phyloP scores from a whole-genome alignment of 1,140 invertebrate species.

The Solenopsis invicta region DNA sequence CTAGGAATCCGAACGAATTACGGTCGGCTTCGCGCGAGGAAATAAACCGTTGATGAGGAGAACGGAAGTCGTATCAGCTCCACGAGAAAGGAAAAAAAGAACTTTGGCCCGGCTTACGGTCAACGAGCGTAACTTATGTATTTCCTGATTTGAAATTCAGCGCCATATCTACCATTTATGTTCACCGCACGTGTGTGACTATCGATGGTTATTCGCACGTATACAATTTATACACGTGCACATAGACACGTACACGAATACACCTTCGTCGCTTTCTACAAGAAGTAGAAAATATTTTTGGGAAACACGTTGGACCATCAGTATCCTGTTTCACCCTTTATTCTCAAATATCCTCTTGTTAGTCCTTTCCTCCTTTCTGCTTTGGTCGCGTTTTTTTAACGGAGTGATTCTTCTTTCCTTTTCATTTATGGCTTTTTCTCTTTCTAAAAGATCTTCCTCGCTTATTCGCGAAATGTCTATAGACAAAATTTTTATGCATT shows the following conservation, averaged over 20 bases:
- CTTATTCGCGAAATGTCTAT: constrained; percentile 9
- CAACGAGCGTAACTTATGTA: constrained; percentile 67
- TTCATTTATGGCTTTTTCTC: not conserved
- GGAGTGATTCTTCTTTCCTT: not conserved
- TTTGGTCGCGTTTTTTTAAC: constrained; percentile 26
- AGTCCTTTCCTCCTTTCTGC: not conserved
- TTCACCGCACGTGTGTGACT: constrained; percentile 71
- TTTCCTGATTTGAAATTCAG: constrained; percentile 74
- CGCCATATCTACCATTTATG: constrained; percentile 73
- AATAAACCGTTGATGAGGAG: constrained; percentile 27
- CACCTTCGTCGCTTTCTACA: constrained; percentile 1
- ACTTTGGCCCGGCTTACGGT: constrained; percentile 38
- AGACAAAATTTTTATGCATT: not conserved
- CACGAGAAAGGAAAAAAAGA: not conserved
- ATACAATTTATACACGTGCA: not conserved
- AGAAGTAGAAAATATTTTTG: constrained; percentile 55
- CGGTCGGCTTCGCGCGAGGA: not conserved
- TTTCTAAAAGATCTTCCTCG: not conserved
- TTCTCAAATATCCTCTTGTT: constrained; percentile 29
- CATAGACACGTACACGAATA: not conserved
- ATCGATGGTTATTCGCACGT: constrained; percentile 59
- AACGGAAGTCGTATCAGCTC: not conserved
- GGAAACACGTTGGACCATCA: constrained; percentile 9
- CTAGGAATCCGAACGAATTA: constrained; percentile 18
- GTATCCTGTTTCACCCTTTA: constrained; percentile 50